phyloP scores from a whole-genome alignment of 2,888 invertebrate genomes.

The Cerceris ruficornis region DNA sequence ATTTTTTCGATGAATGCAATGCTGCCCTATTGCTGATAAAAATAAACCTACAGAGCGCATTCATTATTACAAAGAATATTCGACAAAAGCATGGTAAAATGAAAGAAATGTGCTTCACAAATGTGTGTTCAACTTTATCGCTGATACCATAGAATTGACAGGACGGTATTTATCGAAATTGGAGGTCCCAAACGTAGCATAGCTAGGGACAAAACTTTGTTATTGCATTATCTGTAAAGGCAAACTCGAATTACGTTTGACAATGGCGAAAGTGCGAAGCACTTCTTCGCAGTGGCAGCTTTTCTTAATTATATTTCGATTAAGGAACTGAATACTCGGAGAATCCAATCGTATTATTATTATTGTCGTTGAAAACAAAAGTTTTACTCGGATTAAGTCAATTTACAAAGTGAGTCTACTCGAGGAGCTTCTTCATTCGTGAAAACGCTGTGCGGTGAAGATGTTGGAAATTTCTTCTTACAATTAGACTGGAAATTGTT shows the following conservation, averaged over 20 bases:
- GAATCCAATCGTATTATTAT: not conserved
- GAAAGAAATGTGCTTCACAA: not conserved
- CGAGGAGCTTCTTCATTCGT: too few relatives aligned
- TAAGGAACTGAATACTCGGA: slow-evolving; percentile 13
- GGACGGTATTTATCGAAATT: slow-evolving; percentile 24
- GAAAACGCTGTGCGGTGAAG: too few relatives aligned
- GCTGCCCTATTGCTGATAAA: too few relatives aligned
- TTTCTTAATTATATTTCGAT: slow-evolving; percentile 43
- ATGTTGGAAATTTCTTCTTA: too few relatives aligned
- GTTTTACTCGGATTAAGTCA: not conserved
- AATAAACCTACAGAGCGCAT: too few relatives aligned
- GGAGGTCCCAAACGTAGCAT: slow-evolving; percentile 8
- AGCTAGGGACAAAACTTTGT: slow-evolving; percentile 25
- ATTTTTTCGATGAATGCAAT: too few relatives aligned
- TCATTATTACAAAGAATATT: not conserved
- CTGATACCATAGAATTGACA: slow-evolving; percentile 10
- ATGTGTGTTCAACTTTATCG: not conserved
- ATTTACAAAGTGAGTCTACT: not conserved
- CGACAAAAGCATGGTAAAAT: not conserved
- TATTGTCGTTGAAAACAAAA: not conserved
- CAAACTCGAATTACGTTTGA: slow-evolving; percentile 27
- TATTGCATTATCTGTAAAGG: slow-evolving; percentile 24
- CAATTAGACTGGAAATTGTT: too few relatives aligned
- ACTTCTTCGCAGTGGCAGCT: slow-evolving; percentile 17
- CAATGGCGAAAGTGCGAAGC: slow-evolving; percentile 25